Conservation (phyloP, 1,140 invertebrate species). For the Rhagoletis pomonella region DNA sequence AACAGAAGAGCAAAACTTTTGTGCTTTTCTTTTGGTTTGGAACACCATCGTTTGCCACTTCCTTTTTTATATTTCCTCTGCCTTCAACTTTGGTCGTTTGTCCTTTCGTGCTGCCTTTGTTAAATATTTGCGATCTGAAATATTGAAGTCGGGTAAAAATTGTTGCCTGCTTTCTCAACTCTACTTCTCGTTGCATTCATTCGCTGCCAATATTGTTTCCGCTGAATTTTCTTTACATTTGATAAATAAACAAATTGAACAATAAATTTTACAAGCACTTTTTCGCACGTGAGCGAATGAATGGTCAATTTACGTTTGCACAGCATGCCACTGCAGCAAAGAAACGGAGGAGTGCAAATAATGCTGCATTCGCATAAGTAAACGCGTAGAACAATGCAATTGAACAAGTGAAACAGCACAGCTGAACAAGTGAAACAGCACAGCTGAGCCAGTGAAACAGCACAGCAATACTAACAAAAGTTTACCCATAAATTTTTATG, state of each 20-base stretch:
- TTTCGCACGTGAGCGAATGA: slow-evolving; percentile 46
- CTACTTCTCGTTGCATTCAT: background rate
- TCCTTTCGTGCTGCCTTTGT: background rate
- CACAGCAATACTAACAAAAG: background rate
- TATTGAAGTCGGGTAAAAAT: background rate
- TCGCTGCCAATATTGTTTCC: slow-evolving; percentile 5
- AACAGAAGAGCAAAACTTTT: background rate
- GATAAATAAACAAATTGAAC: slow-evolving; percentile 46
- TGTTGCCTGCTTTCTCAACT: background rate
- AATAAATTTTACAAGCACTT: slow-evolving; percentile 35
- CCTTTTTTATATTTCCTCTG: background rate
- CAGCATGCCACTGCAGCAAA: background rate
- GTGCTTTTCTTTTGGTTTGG: background rate
- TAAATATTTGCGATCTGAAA: background rate
- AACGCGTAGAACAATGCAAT: background rate
- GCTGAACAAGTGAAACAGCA: background rate
- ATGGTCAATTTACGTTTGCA: background rate
- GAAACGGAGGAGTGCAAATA: background rate
- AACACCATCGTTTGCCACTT: background rate
- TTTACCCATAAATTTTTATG: background rate
- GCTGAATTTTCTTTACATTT: slow-evolving; percentile 36
- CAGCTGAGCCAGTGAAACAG: background rate
- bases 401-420: slow-evolving; percentile 9
- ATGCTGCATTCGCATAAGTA: background rate
- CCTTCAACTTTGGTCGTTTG: background rate